Evolutionary conservation across 2,888 invertebrate genomes (phyloP).

Genomic region (Yponomeuta evonymella): DNA sequence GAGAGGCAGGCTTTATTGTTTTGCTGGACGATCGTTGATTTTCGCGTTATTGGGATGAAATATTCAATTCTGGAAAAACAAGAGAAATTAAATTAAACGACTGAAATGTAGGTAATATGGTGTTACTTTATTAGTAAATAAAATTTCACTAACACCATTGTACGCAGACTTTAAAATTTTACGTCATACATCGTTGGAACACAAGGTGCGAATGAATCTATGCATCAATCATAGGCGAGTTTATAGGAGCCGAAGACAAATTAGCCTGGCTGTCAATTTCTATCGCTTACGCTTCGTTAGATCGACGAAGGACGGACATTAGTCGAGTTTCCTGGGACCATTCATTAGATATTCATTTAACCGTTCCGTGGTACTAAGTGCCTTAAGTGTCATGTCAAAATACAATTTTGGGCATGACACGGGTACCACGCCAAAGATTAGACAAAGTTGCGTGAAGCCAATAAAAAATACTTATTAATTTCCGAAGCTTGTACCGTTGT

Average conservation of each 20-base stretch:
- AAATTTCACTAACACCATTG: too few relatives aligned
- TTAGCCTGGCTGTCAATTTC: conserved; percentile 37
- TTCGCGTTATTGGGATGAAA: not conserved
- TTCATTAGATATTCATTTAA: conserved; percentile 41
- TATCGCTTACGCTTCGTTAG: conserved; percentile 37
- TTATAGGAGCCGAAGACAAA: conserved; percentile 28
- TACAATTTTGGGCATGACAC: conserved; percentile 27
- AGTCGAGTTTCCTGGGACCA: conserved; percentile 30
- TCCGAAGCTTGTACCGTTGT: not conserved
- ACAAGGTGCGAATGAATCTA: not conserved
- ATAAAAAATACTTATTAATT: not conserved
- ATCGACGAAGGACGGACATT: conserved; percentile 28
- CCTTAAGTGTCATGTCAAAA: conserved; percentile 36
- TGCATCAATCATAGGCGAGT: conserved; percentile 24
- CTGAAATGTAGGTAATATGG: too few relatives aligned
- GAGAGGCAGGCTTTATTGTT: not conserved
- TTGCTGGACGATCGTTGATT: too few relatives aligned
- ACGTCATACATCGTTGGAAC: not conserved
- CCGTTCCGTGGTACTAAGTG: conserved; percentile 34
- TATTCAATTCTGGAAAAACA: not conserved
- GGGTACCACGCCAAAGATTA: conserved; percentile 24
- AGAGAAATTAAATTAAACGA: too few relatives aligned
- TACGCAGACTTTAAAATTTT: too few relatives aligned
- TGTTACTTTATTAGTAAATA: too few relatives aligned
- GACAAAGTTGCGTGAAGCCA: not conserved